Evolutionary conservation across 2,888 invertebrate genomes (phyloP).

Genomic region (Rotaria magnacalcarata): DNA sequence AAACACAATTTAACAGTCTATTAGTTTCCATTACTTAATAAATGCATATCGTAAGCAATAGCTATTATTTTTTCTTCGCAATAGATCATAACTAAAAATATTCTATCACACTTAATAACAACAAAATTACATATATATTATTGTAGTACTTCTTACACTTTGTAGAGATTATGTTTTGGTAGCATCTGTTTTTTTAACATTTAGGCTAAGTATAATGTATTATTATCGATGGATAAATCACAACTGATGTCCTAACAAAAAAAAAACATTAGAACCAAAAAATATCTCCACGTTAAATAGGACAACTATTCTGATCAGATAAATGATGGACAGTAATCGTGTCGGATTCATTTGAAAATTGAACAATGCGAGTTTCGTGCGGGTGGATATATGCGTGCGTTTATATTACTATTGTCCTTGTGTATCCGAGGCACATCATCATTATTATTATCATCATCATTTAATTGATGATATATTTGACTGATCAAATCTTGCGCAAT

Average conservation of each 20-base stretch:
- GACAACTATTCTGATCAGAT: background rate
- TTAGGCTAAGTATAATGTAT: background rate
- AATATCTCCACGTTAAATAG: background rate
- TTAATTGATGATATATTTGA: background rate
- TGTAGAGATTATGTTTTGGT: background rate
- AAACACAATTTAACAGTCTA: background rate
- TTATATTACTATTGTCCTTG: background rate
- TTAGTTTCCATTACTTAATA: background rate
- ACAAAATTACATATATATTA: background rate
- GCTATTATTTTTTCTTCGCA: background rate
- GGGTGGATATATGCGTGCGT: background rate
- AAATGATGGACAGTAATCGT: background rate
- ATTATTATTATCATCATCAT: background rate
- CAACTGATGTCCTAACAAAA: background rate
- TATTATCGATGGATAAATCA: background rate
- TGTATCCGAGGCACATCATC: background rate
- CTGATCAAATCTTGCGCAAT: background rate
- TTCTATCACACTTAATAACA: background rate
- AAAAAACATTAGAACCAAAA: background rate
- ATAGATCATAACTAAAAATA: background rate
- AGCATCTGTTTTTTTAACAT: background rate
- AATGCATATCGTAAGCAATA: background rate
- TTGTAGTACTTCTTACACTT: background rate
- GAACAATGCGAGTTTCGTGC: background rate
- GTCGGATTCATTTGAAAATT: background rate